Conservation (phyloP, 2,797 vertebrate genomes). For the Tinamus major region DNA sequence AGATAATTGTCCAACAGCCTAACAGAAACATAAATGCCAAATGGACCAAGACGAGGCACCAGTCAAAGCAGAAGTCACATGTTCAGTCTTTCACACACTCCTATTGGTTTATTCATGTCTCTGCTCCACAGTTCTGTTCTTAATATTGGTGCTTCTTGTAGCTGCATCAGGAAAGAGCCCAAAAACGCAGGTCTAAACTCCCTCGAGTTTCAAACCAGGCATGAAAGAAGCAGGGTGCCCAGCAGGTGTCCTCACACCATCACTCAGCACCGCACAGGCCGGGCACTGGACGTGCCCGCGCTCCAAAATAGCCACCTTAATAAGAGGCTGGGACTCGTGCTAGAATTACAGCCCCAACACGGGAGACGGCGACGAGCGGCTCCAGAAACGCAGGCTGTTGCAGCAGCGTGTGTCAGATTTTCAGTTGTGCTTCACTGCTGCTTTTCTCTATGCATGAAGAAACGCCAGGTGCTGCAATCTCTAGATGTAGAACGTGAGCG, state of each 20-base stretch:
- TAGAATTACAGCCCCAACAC: accelerated
- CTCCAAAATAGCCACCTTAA: background rate
- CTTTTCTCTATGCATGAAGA: accelerated
- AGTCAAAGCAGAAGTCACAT: accelerated
- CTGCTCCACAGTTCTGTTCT: accelerated
- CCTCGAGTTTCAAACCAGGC: accelerated
- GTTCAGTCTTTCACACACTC: background rate
- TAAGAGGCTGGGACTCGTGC: accelerated
- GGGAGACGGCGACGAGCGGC: accelerated
- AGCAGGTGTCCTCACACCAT: constrained; percentile 45
- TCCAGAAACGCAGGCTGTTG: accelerated
- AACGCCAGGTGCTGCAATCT: accelerated
- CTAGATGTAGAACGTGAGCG: accelerated
- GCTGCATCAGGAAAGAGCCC: background rate
- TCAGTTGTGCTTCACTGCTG: background rate
- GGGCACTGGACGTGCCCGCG: accelerated
- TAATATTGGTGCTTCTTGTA: accelerated
- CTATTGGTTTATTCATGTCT: accelerated
- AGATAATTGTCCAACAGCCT: background rate
- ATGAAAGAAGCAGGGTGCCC: background rate
- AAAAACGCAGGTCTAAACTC: background rate
- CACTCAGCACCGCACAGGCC: background rate
- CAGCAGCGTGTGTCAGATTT: accelerated
- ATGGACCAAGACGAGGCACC: accelerated
- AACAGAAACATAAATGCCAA: accelerated